Conservation (phyloP, 2,797 vertebrate genomes). For the Holocentrus rufus region DNA sequence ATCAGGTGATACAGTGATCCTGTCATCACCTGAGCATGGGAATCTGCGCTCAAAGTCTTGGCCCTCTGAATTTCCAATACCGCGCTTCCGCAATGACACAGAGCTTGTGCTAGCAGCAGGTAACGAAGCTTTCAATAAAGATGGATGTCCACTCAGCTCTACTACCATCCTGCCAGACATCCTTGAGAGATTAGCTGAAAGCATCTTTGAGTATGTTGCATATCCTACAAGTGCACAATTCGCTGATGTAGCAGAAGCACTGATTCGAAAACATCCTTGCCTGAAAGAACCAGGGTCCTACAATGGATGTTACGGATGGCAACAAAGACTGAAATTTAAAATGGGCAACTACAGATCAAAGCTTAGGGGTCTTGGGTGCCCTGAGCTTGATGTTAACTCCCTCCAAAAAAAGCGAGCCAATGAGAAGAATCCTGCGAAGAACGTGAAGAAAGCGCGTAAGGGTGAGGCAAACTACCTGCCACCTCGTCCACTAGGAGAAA, state of each 20-base stretch:
- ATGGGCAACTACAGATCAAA: slow-evolving; percentile 51
- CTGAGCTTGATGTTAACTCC: slow-evolving; percentile 47
- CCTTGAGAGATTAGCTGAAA: slow-evolving; percentile 44
- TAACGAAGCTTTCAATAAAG: slow-evolving; percentile 39
- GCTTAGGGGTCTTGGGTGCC: slow-evolving; percentile 34
- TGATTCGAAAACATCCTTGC: slow-evolving; percentile 47
- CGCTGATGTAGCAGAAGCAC: slow-evolving; percentile 20
- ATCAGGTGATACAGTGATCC: slow-evolving; percentile 17
- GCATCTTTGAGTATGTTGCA: slow-evolving; percentile 43
- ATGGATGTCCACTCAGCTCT: slow-evolving; percentile 38
- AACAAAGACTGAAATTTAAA: slow-evolving; percentile 51
- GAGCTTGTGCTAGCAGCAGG: slow-evolving; percentile 42
- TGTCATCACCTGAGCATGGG: slow-evolving; percentile 23
- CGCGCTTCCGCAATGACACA: slow-evolving; percentile 35
- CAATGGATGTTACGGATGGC: slow-evolving; percentile 47
- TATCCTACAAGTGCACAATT: slow-evolving; percentile 39
- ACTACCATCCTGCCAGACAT: slow-evolving; percentile 38
- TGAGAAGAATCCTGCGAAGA: slow-evolving; percentile 32
- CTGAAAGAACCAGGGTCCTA: slow-evolving; percentile 40
- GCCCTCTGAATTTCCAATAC: slow-evolving; percentile 32
- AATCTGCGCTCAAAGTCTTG: slow-evolving; percentile 17
- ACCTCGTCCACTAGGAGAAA: slow-evolving; percentile 36
- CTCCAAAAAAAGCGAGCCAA: slow-evolving; percentile 23
- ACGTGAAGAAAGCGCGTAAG: slow-evolving; percentile 44
- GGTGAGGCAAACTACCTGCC: slow-evolving; percentile 43